phyloP scores from a whole-genome alignment of 2,797 vertebrate genomes.

The Agapornis canus region DNA sequence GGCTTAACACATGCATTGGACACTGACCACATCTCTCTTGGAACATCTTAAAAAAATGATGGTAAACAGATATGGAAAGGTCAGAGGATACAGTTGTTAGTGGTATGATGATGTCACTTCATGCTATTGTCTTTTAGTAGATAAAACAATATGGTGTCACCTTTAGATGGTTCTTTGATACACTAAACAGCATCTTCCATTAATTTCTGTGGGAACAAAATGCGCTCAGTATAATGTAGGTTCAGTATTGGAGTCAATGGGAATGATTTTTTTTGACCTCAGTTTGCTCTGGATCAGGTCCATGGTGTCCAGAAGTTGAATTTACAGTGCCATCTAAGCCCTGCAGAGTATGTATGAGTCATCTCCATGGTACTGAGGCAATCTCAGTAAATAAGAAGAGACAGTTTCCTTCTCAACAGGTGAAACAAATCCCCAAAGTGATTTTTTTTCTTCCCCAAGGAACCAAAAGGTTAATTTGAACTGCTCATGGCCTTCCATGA shows the following conservation, averaged over 20 bases:
- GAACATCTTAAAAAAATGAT: not conserved
- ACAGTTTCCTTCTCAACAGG: constrained; percentile 47
- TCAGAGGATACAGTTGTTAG: not conserved
- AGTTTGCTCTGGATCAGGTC: constrained; percentile 14
- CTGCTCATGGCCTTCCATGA: constrained; percentile 26
- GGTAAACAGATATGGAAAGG: not conserved
- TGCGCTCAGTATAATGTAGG: not conserved
- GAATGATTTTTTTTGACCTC: constrained; percentile 35
- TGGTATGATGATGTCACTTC: not conserved
- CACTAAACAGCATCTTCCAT: not conserved
- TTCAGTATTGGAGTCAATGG: not conserved
- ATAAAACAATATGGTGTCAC: not conserved
- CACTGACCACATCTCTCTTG: not conserved
- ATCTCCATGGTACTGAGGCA: constrained; percentile 19
- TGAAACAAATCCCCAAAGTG: constrained; percentile 57
- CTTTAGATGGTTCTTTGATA: not conserved
- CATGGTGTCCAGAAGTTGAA: constrained; percentile 11
- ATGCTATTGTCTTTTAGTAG: not conserved
- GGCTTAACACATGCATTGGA: not conserved
- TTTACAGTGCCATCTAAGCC: constrained; percentile 43
- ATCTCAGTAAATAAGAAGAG: constrained; percentile 59
- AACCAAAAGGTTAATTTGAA: constrained; percentile 63
- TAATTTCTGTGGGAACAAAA: not conserved
- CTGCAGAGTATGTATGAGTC: constrained; percentile 18
- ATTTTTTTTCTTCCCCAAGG: not conserved